Conservation (phyloP, 2,113 vertebrate genomes). For the Bothrops jararaca region DNA sequence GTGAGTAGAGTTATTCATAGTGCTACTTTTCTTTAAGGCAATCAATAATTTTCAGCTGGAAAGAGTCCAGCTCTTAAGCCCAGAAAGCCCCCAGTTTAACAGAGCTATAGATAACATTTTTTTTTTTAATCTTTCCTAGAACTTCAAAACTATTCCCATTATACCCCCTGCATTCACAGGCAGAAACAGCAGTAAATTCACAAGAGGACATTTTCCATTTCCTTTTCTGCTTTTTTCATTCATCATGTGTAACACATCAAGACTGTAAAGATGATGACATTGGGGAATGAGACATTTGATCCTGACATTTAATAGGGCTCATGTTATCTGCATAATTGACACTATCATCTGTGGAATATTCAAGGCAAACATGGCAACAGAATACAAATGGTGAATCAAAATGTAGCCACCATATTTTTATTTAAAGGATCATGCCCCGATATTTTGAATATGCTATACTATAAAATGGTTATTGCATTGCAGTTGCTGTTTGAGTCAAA, state of each 20-base stretch:
- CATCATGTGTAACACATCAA: neutral
- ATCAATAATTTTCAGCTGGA: neutral
- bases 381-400: neutral
- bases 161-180: neutral
- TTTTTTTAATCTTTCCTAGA: neutral
- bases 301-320: neutral
- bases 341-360: neutral
- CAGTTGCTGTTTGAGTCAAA: conserved; percentile 12
- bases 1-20: neutral
- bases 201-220: neutral
- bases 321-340: neutral
- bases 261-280: neutral
- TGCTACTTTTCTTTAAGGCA: neutral
- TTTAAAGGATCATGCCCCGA: neutral
- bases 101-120: neutral
- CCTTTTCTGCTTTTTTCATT: neutral
- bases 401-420: neutral
- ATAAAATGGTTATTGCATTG: neutral
- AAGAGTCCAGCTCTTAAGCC: neutral
- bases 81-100: neutral
- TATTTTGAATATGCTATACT: neutral
- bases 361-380: neutral
- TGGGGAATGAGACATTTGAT: neutral
- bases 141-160: neutral
- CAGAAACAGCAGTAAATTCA: neutral